Conservation (phyloP, 2,113 vertebrate genomes). For the Gallinago media region DNA sequence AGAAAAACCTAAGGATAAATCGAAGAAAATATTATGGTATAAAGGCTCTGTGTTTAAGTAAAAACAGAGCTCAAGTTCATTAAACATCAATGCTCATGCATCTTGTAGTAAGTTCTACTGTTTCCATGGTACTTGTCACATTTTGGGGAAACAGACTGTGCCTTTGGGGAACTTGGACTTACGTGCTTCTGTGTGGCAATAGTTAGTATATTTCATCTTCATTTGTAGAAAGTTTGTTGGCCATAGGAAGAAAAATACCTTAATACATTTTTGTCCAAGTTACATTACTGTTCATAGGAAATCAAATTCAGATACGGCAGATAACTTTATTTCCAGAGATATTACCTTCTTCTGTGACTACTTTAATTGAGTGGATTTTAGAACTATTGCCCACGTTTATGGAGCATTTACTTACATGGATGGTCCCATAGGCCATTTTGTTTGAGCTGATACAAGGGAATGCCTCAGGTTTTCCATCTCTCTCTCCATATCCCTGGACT, state of each 20-base stretch:
- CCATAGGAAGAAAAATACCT: neutral
- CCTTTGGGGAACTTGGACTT: neutral
- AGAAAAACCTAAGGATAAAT: neutral
- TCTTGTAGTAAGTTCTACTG: neutral
- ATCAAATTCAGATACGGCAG: neutral
- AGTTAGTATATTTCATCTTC: neutral
- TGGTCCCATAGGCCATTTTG: neutral
- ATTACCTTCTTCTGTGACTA: neutral
- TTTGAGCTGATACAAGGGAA: neutral
- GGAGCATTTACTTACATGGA: neutral
- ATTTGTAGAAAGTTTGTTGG: neutral
- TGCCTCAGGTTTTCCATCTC: neutral
- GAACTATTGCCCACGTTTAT: neutral
- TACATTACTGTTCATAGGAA: neutral
- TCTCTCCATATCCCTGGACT: neutral
- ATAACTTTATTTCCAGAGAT: neutral
- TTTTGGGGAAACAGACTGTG: neutral
- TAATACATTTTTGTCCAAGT: neutral
- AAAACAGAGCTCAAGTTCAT: slow-evolving; percentile 3
- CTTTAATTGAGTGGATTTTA: neutral
- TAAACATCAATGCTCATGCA: neutral
- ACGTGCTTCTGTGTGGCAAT: neutral
- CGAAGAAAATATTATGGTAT: neutral
- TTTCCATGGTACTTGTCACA: neutral
- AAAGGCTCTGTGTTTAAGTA: neutral